Evolutionary conservation across 2,888 invertebrate species (phyloP).

Genomic region (Leptinotarsa juncta): DNA sequence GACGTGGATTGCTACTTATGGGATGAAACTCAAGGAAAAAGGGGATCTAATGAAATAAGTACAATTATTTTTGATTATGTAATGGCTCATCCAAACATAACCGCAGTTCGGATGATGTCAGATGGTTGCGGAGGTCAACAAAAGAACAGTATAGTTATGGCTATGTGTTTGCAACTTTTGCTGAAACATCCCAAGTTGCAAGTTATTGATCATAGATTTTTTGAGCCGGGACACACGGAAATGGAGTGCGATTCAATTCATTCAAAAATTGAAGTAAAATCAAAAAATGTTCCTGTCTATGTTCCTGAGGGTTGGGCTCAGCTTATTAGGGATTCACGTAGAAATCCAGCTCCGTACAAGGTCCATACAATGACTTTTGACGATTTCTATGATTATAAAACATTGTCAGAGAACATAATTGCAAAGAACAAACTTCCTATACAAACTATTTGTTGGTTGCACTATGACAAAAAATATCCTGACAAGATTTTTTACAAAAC

Average conservation of each 20-base stretch:
- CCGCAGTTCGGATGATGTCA: conserved; percentile 44
- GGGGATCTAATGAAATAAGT: conserved; percentile 51
- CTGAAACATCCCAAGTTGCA: conserved; percentile 17
- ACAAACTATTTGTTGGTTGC: background rate
- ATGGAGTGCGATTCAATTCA: conserved; percentile 33
- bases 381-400: conserved; percentile 23
- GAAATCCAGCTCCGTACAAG: conserved; percentile 31
- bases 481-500: background rate
- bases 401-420: conserved; percentile 7
- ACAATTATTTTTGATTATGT: conserved; percentile 48
- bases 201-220: conserved; percentile 18
- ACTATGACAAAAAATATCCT: conserved; percentile 1
- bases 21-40: conserved; percentile 56
- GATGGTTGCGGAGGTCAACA: conserved; percentile 45
- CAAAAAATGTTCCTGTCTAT: conserved; percentile 49
- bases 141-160: conserved; percentile 23
- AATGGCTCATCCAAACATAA: conserved; percentile 33
- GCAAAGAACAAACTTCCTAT: background rate
- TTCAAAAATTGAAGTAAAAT: conserved; percentile 51
- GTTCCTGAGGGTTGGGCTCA: conserved; percentile 51
- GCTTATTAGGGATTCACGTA: conserved; percentile 43
- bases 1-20: conserved; percentile 49
- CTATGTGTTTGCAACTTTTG: conserved; percentile 23
- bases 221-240: conserved; percentile 21
- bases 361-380: conserved; percentile 27